Percentiles rank a stretch among this genome's conserved stretches.
Conservation (phyloP, 2,888 invertebrate genomes). For the Caenorhabditis sp. region DNA sequence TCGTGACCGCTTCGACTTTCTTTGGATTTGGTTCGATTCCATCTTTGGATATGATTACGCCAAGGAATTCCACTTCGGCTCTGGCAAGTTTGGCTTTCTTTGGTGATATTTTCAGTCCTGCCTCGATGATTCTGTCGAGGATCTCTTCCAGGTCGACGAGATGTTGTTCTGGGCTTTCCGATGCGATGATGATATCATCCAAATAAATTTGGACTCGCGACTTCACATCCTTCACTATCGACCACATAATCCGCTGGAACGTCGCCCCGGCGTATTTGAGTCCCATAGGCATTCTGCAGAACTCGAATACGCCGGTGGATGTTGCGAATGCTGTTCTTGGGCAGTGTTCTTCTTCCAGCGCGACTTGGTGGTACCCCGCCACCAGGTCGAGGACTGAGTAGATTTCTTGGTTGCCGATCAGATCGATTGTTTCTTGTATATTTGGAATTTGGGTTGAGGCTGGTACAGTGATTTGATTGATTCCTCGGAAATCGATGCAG, state of each 20-base stretch:
- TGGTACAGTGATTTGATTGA: slow-evolving; percentile 21
- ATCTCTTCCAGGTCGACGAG: slow-evolving; percentile 33
- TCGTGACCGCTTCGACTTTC: slow-evolving; percentile 24
- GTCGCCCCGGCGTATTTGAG: slow-evolving; percentile 12
- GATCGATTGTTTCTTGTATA: slow-evolving; percentile 17
- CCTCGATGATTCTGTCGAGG: slow-evolving; percentile 10
- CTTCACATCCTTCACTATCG: background rate
- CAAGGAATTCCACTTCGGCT: slow-evolving; percentile 31
- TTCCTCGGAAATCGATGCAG: slow-evolving; percentile 23
- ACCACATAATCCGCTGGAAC: slow-evolving; percentile 29
- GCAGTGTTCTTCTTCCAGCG: slow-evolving; percentile 8
- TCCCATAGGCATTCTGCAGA: slow-evolving; percentile 29
- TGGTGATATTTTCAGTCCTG: slow-evolving; percentile 37
- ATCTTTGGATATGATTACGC: slow-evolving; percentile 20
- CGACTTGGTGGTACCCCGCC: slow-evolving; percentile 32
- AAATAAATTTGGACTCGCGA: slow-evolving; percentile 21
- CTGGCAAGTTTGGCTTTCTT: slow-evolving; percentile 39
- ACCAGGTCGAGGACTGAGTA: slow-evolving; percentile 30
- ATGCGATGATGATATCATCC: slow-evolving; percentile 34
- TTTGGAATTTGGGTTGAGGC: slow-evolving; percentile 16
- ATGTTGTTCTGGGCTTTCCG: slow-evolving; percentile 10
- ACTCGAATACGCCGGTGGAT: slow-evolving; percentile 18
- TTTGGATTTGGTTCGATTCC: slow-evolving; percentile 41
- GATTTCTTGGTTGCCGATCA: background rate
- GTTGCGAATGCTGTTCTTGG: slow-evolving; percentile 26